These are phyloP conservation scores for Polydrusus tereticollis DNA, from an alignment of 2,888 invertebrate species.

Conservation along the genomic window DNA sequence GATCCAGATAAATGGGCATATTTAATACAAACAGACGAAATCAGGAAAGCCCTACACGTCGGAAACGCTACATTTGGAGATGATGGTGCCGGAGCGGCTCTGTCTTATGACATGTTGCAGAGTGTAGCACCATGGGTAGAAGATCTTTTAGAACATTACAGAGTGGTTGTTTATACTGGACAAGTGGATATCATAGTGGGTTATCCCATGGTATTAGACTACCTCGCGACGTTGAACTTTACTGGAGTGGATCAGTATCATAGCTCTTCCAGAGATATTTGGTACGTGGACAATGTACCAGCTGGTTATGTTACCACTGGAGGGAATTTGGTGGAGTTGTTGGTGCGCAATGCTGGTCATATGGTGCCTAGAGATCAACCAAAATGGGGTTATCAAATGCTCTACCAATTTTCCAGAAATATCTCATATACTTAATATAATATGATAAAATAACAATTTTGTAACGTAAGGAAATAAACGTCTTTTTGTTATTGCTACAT, in stretches of 20 bases:
- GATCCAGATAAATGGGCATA: conserved; percentile 6
- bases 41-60: conserved; percentile 15
- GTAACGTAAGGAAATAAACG: too few species aligned
- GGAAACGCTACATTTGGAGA: conserved; percentile 2
- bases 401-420: conserved; percentile 58
- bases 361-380: conserved; percentile 84
- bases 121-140: conserved; percentile 52
- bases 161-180: conserved; percentile 85
- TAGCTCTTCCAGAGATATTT: conserved; percentile 73
- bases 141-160: conserved; percentile 74
- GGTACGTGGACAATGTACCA: conserved; percentile 75
- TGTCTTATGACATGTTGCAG: not conserved
- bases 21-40: conserved; percentile 4
- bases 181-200: conserved; percentile 90
- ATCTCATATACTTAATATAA: not conserved
- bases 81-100: not conserved
- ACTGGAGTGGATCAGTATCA: conserved; percentile 73
- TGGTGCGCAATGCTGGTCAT: conserved; percentile 82
- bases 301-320: conserved; percentile 80
- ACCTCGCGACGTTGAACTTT: conserved; percentile 77
- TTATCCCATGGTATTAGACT: conserved; percentile 83
- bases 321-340: conserved; percentile 76
- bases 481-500: too few species aligned
- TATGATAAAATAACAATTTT: too few species aligned
- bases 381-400: conserved; percentile 77